These are phyloP conservation scores for Hydriomena furcata DNA, from an alignment of 2,888 invertebrate species.

Conservation along the genomic window DNA sequence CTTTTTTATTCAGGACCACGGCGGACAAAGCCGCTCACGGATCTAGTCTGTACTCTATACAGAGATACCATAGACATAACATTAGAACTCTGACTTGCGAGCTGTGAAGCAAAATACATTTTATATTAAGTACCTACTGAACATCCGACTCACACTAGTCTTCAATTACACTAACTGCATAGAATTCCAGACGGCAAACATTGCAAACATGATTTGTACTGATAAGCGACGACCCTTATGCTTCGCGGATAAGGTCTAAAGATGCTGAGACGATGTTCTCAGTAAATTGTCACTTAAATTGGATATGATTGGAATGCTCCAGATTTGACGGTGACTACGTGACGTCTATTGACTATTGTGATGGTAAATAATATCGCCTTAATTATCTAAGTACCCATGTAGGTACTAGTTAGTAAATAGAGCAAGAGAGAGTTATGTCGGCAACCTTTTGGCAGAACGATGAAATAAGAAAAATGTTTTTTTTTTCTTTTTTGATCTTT, in stretches of 20 bases:
- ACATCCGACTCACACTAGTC: constrained; percentile 3
- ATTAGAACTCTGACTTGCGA: no score
- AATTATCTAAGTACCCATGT: no score
- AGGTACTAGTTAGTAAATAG: no score
- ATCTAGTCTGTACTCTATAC: no score
- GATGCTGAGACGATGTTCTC: constrained; percentile 9
- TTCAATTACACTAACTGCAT: constrained; percentile 4
- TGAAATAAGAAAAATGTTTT: no score
- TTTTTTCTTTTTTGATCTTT: no score
- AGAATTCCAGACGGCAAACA: neutral
- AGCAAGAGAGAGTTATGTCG: no score
- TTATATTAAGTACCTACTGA: neutral
- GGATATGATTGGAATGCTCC: constrained; percentile 62
- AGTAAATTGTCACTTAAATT: constrained; percentile 47
- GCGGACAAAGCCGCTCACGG: no score
- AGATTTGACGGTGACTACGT: constrained; percentile 46
- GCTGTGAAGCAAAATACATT: neutral
- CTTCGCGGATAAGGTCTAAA: constrained; percentile 1
- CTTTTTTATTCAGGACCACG: no score
- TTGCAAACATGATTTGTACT: constrained; percentile 2
- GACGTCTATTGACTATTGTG: constrained; percentile 1
- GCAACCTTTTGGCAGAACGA: no score
- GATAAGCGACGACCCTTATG: constrained; percentile 7
- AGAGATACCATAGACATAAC: no score
- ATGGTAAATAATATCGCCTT: no score